Evolutionary conservation across 2,888 invertebrate genomes (phyloP).

Genomic region (Anodontia alba): DNA sequence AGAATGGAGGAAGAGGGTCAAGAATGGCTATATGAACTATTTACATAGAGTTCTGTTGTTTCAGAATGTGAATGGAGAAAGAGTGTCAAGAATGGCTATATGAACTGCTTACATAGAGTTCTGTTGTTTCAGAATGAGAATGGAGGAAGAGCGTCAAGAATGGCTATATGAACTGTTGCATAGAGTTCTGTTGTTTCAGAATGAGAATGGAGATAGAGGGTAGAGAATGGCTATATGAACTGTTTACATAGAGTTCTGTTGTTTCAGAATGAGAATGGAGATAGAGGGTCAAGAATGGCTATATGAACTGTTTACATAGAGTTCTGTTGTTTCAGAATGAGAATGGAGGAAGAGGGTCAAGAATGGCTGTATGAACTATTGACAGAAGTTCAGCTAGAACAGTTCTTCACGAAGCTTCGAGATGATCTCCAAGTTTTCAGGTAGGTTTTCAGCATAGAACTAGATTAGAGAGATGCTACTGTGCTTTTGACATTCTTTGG

Average conservation of each 20-base stretch:
- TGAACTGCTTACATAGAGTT: too few species aligned
- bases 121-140: slow-evolving; percentile 12
- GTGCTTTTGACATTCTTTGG: too few species aligned
- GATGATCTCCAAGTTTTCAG: slow-evolving; percentile 95
- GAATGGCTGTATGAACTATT: slow-evolving; percentile 92
- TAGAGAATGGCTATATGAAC: slow-evolving; percentile 90
- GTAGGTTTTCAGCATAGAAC: slow-evolving; percentile 63
- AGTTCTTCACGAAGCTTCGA: slow-evolving; percentile 94
- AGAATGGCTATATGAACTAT: too few species aligned
- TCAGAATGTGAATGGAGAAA: too few species aligned
- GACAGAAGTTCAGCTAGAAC: slow-evolving; percentile 95
- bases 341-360: slow-evolving; percentile 70
- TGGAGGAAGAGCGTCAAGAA: slow-evolving; percentile 75
- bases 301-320: slow-evolving; percentile 92
- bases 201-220: slow-evolving; percentile 67
- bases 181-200: neutral
- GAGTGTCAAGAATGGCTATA: too few species aligned
- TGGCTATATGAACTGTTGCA: slow-evolving; percentile 92
- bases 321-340: slow-evolving; percentile 18
- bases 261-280: slow-evolving; percentile 38
- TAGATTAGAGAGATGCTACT: too few species aligned
- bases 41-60: too few species aligned
- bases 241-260: slow-evolving; percentile 88
- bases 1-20: too few species aligned
- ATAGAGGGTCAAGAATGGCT: slow-evolving; percentile 87